phyloP scores from a whole-genome alignment of 2,888 invertebrate species.

The Geophilus truncorum region DNA sequence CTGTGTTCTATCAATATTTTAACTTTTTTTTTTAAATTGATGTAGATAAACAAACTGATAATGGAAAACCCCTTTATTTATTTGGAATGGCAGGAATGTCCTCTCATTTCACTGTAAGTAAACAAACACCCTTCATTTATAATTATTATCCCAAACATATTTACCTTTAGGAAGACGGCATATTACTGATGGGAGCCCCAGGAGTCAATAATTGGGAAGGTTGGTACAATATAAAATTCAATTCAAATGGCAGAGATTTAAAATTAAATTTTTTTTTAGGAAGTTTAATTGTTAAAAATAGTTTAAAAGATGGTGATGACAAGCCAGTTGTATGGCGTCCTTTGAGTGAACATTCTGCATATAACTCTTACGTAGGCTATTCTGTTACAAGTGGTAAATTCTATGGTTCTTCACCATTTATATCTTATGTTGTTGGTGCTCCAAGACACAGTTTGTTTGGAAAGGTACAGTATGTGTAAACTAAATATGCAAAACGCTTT shows the following conservation, averaged over 20 bases:
- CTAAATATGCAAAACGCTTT: background rate
- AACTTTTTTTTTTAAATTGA: too few relatives aligned
- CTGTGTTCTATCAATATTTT: too few relatives aligned
- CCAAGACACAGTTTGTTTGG: background rate
- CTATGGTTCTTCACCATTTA: background rate
- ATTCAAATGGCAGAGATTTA: background rate
- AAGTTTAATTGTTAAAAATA: background rate
- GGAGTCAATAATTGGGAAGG: background rate
- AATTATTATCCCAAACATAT: too few relatives aligned
- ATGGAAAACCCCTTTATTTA: background rate
- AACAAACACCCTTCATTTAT: too few relatives aligned
- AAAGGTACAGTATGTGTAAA: background rate
- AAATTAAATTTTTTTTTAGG: background rate
- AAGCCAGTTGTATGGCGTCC: background rate
- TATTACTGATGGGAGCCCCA: background rate
- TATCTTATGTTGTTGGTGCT: background rate
- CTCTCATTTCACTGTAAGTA: background rate
- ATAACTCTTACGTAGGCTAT: background rate
- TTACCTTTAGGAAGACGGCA: background rate
- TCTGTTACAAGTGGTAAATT: background rate
- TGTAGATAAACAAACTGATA: background rate
- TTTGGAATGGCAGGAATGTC: conserved; percentile 18
- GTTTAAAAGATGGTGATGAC: background rate
- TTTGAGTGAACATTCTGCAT: background rate
- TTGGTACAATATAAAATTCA: background rate